Conservation (phyloP, 2,888 invertebrate genomes). For the Urechis unicinctus region DNA sequence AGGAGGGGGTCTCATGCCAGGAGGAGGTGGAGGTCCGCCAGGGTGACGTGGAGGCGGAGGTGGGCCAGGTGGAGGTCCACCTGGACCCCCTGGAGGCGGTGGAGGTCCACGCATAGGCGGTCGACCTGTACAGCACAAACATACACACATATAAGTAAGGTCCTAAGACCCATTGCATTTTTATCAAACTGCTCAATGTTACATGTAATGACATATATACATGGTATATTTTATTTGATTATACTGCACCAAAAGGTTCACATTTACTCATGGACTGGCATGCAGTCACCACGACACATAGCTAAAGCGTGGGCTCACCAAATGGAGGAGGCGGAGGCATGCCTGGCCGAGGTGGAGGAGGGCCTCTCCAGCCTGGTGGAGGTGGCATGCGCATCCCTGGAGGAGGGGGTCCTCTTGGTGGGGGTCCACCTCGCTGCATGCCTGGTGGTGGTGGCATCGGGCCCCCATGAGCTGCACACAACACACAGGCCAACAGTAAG, state of each 20-base stretch:
- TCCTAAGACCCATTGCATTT: too few species aligned
- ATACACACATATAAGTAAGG: too few species aligned
- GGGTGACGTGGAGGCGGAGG: conserved; percentile 7
- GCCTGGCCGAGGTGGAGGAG: neutral
- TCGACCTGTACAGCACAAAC: too few species aligned
- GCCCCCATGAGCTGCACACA: neutral
- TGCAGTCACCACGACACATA: too few species aligned
- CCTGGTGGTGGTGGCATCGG: conserved; percentile 7
- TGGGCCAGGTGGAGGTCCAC: conserved; percentile 1
- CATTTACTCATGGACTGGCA: too few species aligned
- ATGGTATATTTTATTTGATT: too few species aligned
- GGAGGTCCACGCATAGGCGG: conserved; percentile 7
- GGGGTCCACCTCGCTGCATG: conserved; percentile 13
- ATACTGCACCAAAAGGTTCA: too few species aligned
- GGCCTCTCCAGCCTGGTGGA: neutral
- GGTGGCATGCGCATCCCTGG: conserved; percentile 4
- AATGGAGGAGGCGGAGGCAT: too few species aligned
- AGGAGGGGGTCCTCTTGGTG: conserved; percentile 7
- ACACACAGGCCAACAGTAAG: too few species aligned
- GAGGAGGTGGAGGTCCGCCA: neutral
- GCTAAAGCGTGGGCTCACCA: too few species aligned
- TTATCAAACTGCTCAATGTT: too few species aligned
- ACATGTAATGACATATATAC: too few species aligned
- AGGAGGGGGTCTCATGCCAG: conserved; percentile 7
- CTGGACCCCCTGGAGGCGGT: conserved; percentile 5